Percentiles rank a stretch among this genome's conserved stretches.
phyloP scores from a whole-genome alignment of 2,888 invertebrate species.

The Sphaerophoria rueppellii region DNA sequence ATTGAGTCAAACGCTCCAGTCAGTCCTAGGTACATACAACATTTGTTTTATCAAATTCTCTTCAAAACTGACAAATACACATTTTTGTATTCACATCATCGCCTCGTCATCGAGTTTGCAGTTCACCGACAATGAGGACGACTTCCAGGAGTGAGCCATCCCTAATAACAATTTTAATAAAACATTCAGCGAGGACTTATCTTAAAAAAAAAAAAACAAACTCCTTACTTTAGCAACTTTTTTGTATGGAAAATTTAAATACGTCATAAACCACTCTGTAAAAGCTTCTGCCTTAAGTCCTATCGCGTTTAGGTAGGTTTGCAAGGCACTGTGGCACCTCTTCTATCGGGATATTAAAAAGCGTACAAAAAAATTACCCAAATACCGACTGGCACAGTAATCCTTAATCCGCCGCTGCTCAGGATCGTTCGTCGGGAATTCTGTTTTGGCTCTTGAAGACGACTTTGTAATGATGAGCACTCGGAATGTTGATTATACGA shows the following conservation, averaged over 20 bases:
- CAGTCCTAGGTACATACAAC: background rate
- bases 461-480: slow-evolving; percentile 56
- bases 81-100: background rate
- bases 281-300: slow-evolving; percentile 27
- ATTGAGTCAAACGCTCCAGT: background rate
- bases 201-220: background rate
- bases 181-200: slow-evolving; percentile 59
- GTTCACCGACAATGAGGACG: background rate
- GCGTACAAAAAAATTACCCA: slow-evolving; percentile 14
- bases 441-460: slow-evolving; percentile 24
- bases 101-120: background rate
- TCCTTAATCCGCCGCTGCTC: slow-evolving; percentile 60
- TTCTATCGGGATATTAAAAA: slow-evolving; percentile 12
- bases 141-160: slow-evolving; percentile 35
- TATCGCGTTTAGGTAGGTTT: slow-evolving; percentile 8
- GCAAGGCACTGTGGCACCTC: slow-evolving; percentile 49
- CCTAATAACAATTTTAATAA: slow-evolving; percentile 65
- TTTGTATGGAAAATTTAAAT: slow-evolving; percentile 63
- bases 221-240: slow-evolving; percentile 50
- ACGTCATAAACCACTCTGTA: slow-evolving; percentile 65
- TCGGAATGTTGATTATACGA: slow-evolving; percentile 69
- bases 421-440: slow-evolving; percentile 4
- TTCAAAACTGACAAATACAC: slow-evolving; percentile 26
- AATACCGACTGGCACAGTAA: slow-evolving; percentile 66
- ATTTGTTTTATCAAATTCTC: slow-evolving; percentile 55